Percentiles rank a stretch among this genome's conserved stretches.
Conservation (phyloP, 2,888 invertebrate genomes). For the Sinodicranocentrus sp. region DNA sequence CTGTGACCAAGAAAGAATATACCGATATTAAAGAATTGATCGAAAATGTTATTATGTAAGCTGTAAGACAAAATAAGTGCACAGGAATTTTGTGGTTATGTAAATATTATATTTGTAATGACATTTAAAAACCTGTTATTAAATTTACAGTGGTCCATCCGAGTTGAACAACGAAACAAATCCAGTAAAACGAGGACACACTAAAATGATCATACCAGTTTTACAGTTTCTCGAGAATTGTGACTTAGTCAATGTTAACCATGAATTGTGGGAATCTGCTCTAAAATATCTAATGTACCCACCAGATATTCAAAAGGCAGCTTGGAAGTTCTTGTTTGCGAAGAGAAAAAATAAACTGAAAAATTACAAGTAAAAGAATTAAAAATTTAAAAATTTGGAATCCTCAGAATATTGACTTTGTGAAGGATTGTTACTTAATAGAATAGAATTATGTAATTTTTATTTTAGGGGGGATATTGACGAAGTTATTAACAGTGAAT, state of each 20-base stretch:
- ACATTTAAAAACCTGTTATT: not conserved
- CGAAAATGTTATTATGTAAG: slow-evolving; percentile 54
- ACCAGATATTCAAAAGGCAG: slow-evolving; percentile 67
- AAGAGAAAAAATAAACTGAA: slow-evolving; percentile 70
- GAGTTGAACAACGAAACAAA: not conserved
- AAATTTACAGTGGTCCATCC: slow-evolving; percentile 15
- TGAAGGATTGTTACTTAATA: too few relatives aligned
- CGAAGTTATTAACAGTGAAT: slow-evolving; percentile 68
- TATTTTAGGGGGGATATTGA: slow-evolving; percentile 67
- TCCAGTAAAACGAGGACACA: slow-evolving; percentile 3
- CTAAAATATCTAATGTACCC: slow-evolving; percentile 59
- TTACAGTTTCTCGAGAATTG: slow-evolving; percentile 69
- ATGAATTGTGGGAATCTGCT: slow-evolving; percentile 65
- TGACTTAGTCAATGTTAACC: slow-evolving; percentile 66
- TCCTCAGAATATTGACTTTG: too few relatives aligned
- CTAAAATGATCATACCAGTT: slow-evolving; percentile 60
- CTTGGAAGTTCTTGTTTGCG: slow-evolving; percentile 70
- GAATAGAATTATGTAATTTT: not conserved
- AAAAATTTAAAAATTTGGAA: too few relatives aligned
- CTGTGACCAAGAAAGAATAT: slow-evolving; percentile 55
- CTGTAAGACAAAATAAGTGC: not conserved
- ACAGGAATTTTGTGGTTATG: too few relatives aligned
- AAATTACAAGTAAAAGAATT: slow-evolving; percentile 64
- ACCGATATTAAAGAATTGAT: slow-evolving; percentile 46
- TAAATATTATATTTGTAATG: not conserved